Percentiles rank a stretch among this genome's conserved stretches.
Evolutionary conservation across 1,140 invertebrate genomes (phyloP).

Genomic region (Drosophila navojoa): DNA sequence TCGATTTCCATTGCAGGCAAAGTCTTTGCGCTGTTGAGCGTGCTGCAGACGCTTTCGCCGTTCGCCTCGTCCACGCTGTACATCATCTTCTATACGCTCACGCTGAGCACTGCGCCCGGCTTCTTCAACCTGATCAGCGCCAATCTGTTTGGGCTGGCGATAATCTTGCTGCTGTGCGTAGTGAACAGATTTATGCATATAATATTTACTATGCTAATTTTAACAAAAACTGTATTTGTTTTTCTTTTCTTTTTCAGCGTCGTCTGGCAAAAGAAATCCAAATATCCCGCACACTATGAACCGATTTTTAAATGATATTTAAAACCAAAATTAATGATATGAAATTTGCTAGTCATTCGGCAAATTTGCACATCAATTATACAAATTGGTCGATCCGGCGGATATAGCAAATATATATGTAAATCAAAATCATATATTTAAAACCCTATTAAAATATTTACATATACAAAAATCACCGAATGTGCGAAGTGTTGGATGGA

Average conservation of each 20-base stretch:
- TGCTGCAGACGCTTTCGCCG: conserved; percentile 86
- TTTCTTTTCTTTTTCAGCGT: conserved; percentile 46
- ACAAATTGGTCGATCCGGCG: conserved; percentile 4
- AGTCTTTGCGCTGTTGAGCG: conserved; percentile 86
- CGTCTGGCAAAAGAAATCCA: conserved; percentile 57
- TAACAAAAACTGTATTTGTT: neutral
- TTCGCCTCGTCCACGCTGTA: conserved; percentile 87
- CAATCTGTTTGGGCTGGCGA: conserved; percentile 69
- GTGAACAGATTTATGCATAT: neutral
- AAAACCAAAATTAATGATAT: neutral
- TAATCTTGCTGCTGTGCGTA: conserved; percentile 67
- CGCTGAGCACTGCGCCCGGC: conserved; percentile 85
- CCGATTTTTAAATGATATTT: conserved; percentile 59
- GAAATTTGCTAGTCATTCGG: conserved; percentile 12
- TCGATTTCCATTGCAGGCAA: conserved; percentile 82
- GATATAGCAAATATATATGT: conserved; percentile 7
- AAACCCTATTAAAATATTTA: conserved; percentile 27
- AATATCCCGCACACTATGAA: conserved; percentile 52
- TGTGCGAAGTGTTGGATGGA: conserved; percentile 4
- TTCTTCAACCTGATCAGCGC: conserved; percentile 85
- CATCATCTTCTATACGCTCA: conserved; percentile 86
- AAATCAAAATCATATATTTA: neutral
- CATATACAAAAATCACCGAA: conserved; percentile 11
- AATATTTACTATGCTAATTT: conserved; percentile 13
- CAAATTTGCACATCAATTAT: conserved; percentile 43